Evolutionary conservation across 2,797 vertebrate species (phyloP), one percentile per base, ranked within the genome.

Genomic region (Macropodus opercularis): DNA sequence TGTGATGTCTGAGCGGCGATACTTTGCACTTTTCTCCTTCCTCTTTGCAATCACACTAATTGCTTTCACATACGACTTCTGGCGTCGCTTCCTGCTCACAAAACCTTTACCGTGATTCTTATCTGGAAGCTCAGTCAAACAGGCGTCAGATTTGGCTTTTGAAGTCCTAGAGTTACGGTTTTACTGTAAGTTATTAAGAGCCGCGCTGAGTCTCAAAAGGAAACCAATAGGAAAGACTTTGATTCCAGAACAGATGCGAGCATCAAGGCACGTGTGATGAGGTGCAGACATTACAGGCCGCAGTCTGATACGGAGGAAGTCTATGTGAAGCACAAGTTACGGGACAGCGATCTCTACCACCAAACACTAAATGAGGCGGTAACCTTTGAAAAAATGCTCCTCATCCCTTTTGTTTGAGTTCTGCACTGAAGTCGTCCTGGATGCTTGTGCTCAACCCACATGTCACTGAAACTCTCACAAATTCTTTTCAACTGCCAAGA

Each of bases 21-120:
- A 78, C 60, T 78, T 79, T 84, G 78, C 85, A 87, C 84, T 81
- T 85, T 86, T 80, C 81, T 80, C 77, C 78, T 84, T 81, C 84
- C 79, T 79, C 69, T 63, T 48, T 68, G 75, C 83, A 85, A 85
- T 80, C 85, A 84, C 31, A 11, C 68, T 83, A 83, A 87, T 85
- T 79, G 72, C 80, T 84, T 81, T 79, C 76, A 76, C 83, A 85
- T 72, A 83, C 22, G 79, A 76, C 72, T 69, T 39, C 23, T 56
- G 52, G 21, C 44, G 5, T 50, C 14, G 29, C 61, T 52, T 50
- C 39, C 34, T 18, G 44, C 15, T 2, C 55, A 27, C 41, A 60
- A 32, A 68, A 49, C 42, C 27, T 53, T 68, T 34, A n/a, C 44
- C 22, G 3, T 2, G 85, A 84, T 84, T 44, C 69, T 72, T 81